Evolutionary conservation across 2,888 invertebrate species (phyloP), one percentile per base, ranked within the genome.

Genomic region (Drosophila quasianomalipes): DNA sequence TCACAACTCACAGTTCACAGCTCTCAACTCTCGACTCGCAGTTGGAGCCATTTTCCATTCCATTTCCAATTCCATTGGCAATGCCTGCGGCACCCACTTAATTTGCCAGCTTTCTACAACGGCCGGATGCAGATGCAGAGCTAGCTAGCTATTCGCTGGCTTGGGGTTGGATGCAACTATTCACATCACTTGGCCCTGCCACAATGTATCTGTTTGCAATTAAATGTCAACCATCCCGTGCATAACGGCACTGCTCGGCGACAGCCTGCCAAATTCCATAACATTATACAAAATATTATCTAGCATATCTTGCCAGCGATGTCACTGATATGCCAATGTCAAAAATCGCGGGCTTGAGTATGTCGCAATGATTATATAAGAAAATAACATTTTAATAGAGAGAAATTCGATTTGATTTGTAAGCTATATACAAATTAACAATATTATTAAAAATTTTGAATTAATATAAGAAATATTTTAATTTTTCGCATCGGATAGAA

Each of bases 181-280:
- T 69, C 73, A 55, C 62, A 64, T 86, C 77, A 67, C 61, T 74
- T 76, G 73, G 69, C 73, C 65, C 76, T 87, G 90, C 88, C 90
- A 91, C 88, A 87, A 79, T 88, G 91, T 88, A 90, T 87, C 87
- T 87, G 91, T 85, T 91, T 82, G 87, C 87, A 87, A 87, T 87
- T 87, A 87, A 90, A 85, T 90, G 90, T 87, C 90, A 91, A 62
- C 88, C 71, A 76, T 61, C 60, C 76, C 64, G 73, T 30, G n/a
- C 78, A 71, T 70, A 77, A 70, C 76, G 73, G 64, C 79, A 70
- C 64, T 31, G n/a, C 31, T 68, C 57, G 76, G 19, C 67, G 90
- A 84, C 91, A 89, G 65, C 47, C 70, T 67, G 74, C 86, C 75
- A 77, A 79, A 84, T 76, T 76, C 79, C 73, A 71, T 35, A 76